phyloP scores from a whole-genome alignment of 2,888 invertebrate species.

The Malthinus seriepunctatus region DNA sequence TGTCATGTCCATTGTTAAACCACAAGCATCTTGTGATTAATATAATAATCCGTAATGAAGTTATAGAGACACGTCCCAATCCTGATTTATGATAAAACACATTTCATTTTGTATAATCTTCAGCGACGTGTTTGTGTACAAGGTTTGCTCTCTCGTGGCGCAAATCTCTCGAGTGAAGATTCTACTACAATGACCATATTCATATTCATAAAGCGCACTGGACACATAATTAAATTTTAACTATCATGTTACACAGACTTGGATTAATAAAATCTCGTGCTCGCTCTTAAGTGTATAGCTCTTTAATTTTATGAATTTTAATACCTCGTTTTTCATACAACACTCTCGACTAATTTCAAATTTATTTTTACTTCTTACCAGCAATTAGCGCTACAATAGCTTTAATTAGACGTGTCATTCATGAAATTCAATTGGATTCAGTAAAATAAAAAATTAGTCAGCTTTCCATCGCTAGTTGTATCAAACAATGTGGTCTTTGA shows the following conservation, averaged over 20 bases:
- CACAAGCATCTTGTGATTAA: constrained; percentile 53
- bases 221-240: constrained; percentile 54
- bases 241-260: constrained; percentile 47
- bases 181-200: constrained; percentile 47
- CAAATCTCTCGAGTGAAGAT: constrained; percentile 42
- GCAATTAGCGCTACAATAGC: too few species aligned
- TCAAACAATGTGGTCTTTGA: too few species aligned
- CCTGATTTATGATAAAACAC: constrained; percentile 54
- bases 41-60: constrained; percentile 56
- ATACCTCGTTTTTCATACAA: too few species aligned
- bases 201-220: constrained; percentile 48
- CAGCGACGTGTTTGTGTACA: constrained; percentile 42
- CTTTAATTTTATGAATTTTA: too few species aligned
- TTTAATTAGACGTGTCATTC: too few species aligned
- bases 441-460: too few species aligned
- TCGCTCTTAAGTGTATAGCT: too few species aligned
- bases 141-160: constrained; percentile 36
- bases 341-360: too few species aligned
- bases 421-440: too few species aligned
- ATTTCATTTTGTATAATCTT: constrained; percentile 49
- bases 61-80: constrained; percentile 53
- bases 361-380: too few species aligned
- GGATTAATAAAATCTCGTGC: too few species aligned
- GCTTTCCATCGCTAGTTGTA: too few species aligned
- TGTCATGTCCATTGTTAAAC: constrained; percentile 45